A percentile compares a stretch with the other conserved stretches of the same genome.
Conservation (phyloP, 2,888 invertebrate species). For the Thumatha senex region DNA sequence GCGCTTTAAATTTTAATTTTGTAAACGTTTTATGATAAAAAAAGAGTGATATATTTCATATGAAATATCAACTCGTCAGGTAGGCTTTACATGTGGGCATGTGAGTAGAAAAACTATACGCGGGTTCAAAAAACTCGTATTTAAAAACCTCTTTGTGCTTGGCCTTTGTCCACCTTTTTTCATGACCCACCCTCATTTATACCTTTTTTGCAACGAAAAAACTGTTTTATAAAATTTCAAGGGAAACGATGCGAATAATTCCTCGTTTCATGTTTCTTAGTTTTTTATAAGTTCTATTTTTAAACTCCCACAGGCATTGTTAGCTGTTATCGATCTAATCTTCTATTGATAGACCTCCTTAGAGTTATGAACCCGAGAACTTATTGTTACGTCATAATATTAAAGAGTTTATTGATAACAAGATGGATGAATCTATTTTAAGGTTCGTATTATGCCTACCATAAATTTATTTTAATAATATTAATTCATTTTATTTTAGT, state of each 20-base stretch:
- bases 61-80: constrained; percentile 35
- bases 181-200: constrained; percentile 68
- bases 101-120: constrained; percentile 58
- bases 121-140: constrained; percentile 65
- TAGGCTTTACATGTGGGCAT: constrained; percentile 41
- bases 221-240: constrained; percentile 76
- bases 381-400: constrained; percentile 47
- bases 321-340: constrained; percentile 76
- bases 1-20: too few relatives aligned
- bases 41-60: constrained; percentile 24
- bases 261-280: constrained; percentile 79
- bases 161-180: constrained; percentile 80
- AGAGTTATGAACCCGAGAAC: constrained; percentile 62
- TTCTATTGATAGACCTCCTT: constrained; percentile 79
- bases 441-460: background rate
- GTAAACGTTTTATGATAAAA: constrained; percentile 11
- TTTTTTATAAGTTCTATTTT: constrained; percentile 64
- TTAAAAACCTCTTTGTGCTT: constrained; percentile 68
- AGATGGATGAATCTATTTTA: constrained; percentile 6
- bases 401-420: constrained; percentile 71
- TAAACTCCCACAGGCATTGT: constrained; percentile 75
- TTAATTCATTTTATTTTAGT: too few relatives aligned
- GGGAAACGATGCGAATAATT: constrained; percentile 83
- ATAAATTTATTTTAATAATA: too few relatives aligned
- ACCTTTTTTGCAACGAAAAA: constrained; percentile 78